These are phyloP conservation scores for Caenorhabditis wallacei DNA, from an alignment of 2,888 invertebrate species.

Conservation along the genomic window DNA sequence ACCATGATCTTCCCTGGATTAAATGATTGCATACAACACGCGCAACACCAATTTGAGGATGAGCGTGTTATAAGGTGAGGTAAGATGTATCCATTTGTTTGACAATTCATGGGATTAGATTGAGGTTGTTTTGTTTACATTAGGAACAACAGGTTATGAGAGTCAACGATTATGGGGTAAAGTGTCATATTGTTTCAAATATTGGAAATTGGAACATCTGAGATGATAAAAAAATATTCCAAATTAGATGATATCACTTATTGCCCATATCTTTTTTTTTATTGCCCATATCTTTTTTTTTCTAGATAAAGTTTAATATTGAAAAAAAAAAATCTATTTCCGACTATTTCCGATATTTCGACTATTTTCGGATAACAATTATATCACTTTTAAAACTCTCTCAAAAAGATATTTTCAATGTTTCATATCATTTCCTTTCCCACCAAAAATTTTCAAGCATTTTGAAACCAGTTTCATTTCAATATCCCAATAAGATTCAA, in stretches of 20 bases:
- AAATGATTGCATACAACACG: conserved; percentile 13
- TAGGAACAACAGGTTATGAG: conserved; percentile 11
- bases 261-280: no score
- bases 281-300: no score
- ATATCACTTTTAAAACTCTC: no score
- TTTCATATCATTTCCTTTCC: background rate
- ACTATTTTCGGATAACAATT: no score
- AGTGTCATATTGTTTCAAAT: background rate
- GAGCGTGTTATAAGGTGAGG: conserved; percentile 2
- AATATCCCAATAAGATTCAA: background rate
- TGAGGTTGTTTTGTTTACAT: background rate
- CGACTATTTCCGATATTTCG: no score
- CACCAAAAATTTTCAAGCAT: background rate
- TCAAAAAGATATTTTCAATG: no score
- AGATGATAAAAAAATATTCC: no score
- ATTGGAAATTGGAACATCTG: background rate
- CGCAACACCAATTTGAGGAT: conserved; percentile 26
- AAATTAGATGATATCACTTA: no score
- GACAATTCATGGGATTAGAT: conserved; percentile 26
- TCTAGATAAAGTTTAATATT: no score
- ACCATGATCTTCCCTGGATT: conserved; percentile 1
- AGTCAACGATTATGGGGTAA: background rate
- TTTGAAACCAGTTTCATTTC: background rate
- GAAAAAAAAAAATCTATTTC: no score
- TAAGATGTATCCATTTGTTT: conserved; percentile 6